These are phyloP conservation scores for Botia almorhae DNA, from an alignment of 2,797 vertebrate species.

Conservation along the genomic window DNA sequence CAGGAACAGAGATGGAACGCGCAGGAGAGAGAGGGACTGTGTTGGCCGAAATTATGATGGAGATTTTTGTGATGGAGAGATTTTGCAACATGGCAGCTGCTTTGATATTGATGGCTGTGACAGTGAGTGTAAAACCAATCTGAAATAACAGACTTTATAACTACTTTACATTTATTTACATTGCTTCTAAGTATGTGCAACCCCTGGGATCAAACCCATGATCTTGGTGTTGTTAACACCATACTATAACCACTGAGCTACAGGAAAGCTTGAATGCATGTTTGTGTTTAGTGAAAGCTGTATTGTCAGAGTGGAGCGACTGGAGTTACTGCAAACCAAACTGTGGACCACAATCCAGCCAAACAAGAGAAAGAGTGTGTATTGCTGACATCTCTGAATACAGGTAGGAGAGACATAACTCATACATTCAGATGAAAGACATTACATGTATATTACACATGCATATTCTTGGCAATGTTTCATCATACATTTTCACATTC, in stretches of 20 bases:
- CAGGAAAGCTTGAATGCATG: too few species aligned
- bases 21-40: conserved; percentile 26
- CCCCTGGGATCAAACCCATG: too few species aligned
- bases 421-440: neutral
- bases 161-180: too few species aligned
- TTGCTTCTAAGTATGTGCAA: too few species aligned
- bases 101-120: conserved; percentile 3
- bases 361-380: conserved; percentile 45
- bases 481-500: neutral
- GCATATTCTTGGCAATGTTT: neutral
- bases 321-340: conserved; percentile 56
- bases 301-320: conserved; percentile 46
- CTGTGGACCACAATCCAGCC: conserved; percentile 26
- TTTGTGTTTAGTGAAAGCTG: neutral
- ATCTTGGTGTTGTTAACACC: too few species aligned
- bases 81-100: neutral
- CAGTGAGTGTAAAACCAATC: conserved; percentile 18
- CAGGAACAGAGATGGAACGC: neutral
- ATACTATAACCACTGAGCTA: too few species aligned
- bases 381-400: conserved; percentile 42
- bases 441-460: neutral
- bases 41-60: neutral
- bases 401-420: conserved; percentile 29
- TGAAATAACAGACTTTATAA: neutral
- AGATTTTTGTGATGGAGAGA: conserved; percentile 10